Conservation (phyloP, 53 echinoderm and acorn worm genomes). For the Zoroaster sp. region DNA sequence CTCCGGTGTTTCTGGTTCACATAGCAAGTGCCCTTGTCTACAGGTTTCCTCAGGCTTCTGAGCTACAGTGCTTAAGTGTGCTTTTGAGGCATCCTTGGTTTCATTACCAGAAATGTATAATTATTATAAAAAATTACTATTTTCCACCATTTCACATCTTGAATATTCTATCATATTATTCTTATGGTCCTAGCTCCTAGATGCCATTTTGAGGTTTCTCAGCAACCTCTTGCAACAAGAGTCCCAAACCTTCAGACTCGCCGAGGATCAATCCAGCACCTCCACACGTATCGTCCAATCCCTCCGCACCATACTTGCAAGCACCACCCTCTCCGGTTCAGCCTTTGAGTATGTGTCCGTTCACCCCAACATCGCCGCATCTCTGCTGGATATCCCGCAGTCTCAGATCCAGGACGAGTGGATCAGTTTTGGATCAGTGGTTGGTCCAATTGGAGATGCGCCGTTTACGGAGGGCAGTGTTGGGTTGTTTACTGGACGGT, state of each 20-base stretch:
- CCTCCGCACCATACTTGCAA: background rate
- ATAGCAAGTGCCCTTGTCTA: too few species aligned
- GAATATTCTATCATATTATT: background rate
- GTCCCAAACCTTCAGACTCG: background rate
- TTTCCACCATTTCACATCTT: background rate
- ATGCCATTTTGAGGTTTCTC: background rate
- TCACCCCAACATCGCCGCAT: conserved; percentile 10
- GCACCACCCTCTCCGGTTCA: background rate
- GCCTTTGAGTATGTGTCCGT: background rate
- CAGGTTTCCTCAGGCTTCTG: too few species aligned
- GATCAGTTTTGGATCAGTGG: conserved; percentile 17
- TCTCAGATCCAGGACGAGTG: background rate
- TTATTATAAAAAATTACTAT: too few species aligned
- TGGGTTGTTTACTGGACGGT: background rate
- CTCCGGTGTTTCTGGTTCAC: too few species aligned
- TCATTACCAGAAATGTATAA: too few species aligned
- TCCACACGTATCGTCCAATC: background rate
- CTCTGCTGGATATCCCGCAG: background rate
- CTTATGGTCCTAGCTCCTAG: background rate
- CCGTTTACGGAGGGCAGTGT: conserved; percentile 32
- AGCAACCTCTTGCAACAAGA: conserved; percentile 33
- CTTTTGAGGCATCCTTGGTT: too few species aligned
- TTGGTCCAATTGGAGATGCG: background rate
- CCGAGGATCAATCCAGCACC: background rate
- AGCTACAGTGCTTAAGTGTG: too few species aligned